Evolutionary conservation across 2,797 vertebrate species (phyloP), one percentile per base, ranked within the genome.

Genomic region (Knipowitschia caucasica): DNA sequence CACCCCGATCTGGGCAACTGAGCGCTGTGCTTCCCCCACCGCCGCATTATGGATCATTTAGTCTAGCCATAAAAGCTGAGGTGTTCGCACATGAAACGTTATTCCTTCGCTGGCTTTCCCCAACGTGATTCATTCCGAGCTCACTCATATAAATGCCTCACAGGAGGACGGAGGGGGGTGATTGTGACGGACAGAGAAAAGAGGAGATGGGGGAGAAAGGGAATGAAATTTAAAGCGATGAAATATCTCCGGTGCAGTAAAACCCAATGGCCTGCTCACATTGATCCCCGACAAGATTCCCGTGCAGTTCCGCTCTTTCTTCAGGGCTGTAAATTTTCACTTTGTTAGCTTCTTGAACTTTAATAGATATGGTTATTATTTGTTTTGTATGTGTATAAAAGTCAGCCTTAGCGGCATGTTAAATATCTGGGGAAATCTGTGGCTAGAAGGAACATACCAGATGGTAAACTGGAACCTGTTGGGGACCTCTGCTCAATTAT

Each of bases 21-120:
- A 85, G 83, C 73, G 78, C 75, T 81, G 36, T 4, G 36, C 10
- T 2, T 20, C 35, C 17, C 18, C 78, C 79, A 4, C 78, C 77
- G 56, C 75, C 72, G 74, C 84, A 89, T 91, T 90, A 91, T 88
- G 83, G 84, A 87, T 86, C 88, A 85, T 91, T 92, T 91, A 91
- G 89, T 79, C 79, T 82, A 80, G 82, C 83, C 76, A 86, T 91
- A 89, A 91, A 91, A 86, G 72, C 83, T 71, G 69, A 87, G 88
- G 86, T 89, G 88, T 89, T 89, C 89, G 89, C 88, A 87, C 88
- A 89, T 89, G 86, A 91, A 90, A 91, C 86, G 86, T 88, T 89
- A 91, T 89, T 89, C 81, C 83, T 82, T 83, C 79, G 73, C 83
- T 64, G n/a, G 75, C 82, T 10, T 87, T 85, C 25, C 8, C 76